Base-by-base conservation (phyloP, 2,113 vertebrate genomes). In the Seriola quinqueradiata region DNA sequence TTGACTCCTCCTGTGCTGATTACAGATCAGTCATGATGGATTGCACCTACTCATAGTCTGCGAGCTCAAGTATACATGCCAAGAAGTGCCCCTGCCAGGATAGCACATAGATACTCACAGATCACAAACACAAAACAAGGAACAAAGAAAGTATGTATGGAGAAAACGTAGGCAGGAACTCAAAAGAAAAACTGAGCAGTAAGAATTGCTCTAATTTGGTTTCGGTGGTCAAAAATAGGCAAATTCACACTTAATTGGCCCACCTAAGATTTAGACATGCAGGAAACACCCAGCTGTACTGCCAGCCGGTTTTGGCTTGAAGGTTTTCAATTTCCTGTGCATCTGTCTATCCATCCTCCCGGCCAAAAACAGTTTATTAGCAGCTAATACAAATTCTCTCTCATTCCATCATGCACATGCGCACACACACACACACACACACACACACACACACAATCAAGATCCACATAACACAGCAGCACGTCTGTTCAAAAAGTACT, bases 281-380 rank as follows among this genome's bases (percentile, higher is more conserved):
- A 81, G 70, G 54, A 16, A 82, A 83, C 71, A 76, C 25, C 12
- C 17, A 11, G 67, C n/a, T 44, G 63, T 12, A 1, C 23, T 74
- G 76, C 67, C 77, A 77, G 61, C 50, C 71, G 23, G 68, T 80
- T 82, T 87, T 87, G 83, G 81, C 85, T 50, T 28, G 46, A 64
- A 81, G 68, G 57, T 70, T 84, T 88, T 87, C 77, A 89, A 87
- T 89, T 91, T 91, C 70, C 86, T 76, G 70, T 86, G 73, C 82
- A 89, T 91, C 84, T 91, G 91, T 86, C 75, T 42, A 25, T 77
- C 71, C 64, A 36, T 77, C 68, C 64, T 11, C 17, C 42, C 0
- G 0, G 81, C 73, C 87, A 81, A 87, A 87, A 57, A 34, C 42
- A 10, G 50, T 44, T 70, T 70, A 85, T 79, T 87, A 81, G 59